Evolutionary conservation across 2,888 invertebrate genomes (phyloP).

Genomic region (Himalopsyche japonica): DNA sequence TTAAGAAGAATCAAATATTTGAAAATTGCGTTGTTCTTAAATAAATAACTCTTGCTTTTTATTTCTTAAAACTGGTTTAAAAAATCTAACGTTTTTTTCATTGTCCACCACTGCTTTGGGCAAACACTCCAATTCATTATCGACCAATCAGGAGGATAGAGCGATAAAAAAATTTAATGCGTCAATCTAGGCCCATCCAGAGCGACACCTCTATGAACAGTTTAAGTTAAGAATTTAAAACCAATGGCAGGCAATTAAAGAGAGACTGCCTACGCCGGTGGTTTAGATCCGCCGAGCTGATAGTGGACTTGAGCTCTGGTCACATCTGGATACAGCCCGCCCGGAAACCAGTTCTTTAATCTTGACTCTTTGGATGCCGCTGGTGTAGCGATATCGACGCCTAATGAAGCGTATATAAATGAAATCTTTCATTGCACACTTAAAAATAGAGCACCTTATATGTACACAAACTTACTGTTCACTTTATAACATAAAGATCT

Average conservation of each 20-base stretch:
- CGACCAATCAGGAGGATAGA: background rate
- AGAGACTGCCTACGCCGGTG: conserved; percentile 12
- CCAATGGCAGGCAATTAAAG: conserved; percentile 22
- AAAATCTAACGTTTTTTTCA: background rate
- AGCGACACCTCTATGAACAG: background rate
- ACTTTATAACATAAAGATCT: no score
- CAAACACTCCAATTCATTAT: background rate
- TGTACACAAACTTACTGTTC: no score
- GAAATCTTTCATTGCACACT: no score
- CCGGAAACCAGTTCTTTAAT: background rate
- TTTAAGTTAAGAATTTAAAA: conserved; percentile 7
- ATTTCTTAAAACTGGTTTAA: background rate
- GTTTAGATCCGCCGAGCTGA: conserved; percentile 19
- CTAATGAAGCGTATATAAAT: no score
- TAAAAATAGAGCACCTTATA: no score
- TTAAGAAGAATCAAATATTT: no score
- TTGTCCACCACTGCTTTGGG: background rate
- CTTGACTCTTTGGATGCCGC: background rate
- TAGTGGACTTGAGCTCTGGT: background rate
- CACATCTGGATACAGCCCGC: background rate
- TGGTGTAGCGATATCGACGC: background rate
- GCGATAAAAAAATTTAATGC: background rate
- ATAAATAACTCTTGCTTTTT: no score
- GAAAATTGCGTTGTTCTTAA: no score
- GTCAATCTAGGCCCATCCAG: background rate